Evolutionary conservation across 2,113 vertebrate genomes (phyloP).

Genomic region (Chloroceryle aenea): DNA sequence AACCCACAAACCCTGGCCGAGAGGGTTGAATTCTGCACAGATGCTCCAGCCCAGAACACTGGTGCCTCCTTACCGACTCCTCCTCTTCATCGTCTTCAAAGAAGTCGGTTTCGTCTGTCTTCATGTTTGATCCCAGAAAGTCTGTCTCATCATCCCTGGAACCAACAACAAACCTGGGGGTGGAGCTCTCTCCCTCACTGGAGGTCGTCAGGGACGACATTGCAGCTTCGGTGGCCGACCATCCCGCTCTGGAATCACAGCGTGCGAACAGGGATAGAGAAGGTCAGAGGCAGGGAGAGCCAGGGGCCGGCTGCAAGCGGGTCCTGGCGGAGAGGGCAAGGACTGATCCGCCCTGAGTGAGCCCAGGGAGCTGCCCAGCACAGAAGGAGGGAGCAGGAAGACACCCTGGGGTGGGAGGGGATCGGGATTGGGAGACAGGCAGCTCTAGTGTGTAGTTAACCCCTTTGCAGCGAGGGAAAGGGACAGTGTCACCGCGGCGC

Average conservation of each 20-base stretch:
- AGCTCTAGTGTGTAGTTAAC: not conserved
- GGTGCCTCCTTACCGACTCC: slow-evolving; percentile 57
- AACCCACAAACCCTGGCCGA: not conserved
- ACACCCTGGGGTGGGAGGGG: not conserved
- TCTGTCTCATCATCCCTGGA: slow-evolving; percentile 94
- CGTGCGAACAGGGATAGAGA: slow-evolving; percentile 42
- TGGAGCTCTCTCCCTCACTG: slow-evolving; percentile 84
- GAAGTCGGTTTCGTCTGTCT: slow-evolving; percentile 91
- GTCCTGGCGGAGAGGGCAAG: not conserved
- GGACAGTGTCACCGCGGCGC: not conserved
- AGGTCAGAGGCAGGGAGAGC: slow-evolving; percentile 46
- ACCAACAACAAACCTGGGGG: slow-evolving; percentile 96
- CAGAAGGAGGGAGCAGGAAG: not conserved
- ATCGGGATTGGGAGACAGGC: not conserved
- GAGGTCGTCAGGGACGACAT: slow-evolving; percentile 94
- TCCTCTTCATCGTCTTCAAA: slow-evolving; percentile 88
- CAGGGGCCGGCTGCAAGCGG: not conserved
- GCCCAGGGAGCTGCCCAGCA: not conserved
- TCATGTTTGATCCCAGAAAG: slow-evolving; percentile 86
- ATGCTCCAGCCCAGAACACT: not conserved
- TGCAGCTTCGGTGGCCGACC: slow-evolving; percentile 81
- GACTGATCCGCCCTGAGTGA: not conserved
- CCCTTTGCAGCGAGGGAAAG: not conserved
- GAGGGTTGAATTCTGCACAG: not conserved
- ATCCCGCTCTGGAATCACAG: slow-evolving; percentile 79